Conservation (phyloP, 1,140 invertebrate species). For the honey bee (Apis mellifera) region Amel_HAv3.1 CM009943.2:3799001-3799500, state of each 20-base stretch:
- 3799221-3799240: background rate
- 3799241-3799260: background rate
- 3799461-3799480: background rate
- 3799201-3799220: background rate
- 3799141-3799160: background rate
- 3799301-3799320: constrained; percentile 30
- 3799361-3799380: constrained; percentile 11
- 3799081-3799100: constrained; percentile 11
- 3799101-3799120: background rate
- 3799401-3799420: background rate
- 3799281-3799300: constrained; percentile 14
- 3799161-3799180: background rate
- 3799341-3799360: constrained; percentile 23
- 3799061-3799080: background rate
- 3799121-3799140: background rate
- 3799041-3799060: constrained; percentile 17
- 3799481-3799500: background rate
- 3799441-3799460: background rate
- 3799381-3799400: background rate
- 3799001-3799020: constrained; percentile 62
- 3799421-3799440: constrained; percentile 5
- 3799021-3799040: constrained; percentile 42
- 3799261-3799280: constrained; percentile 8
- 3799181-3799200: background rate
- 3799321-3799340: constrained; percentile 47